phyloP scores from a whole-genome alignment of 2,888 invertebrate species.

The Gibbula magus region DNA sequence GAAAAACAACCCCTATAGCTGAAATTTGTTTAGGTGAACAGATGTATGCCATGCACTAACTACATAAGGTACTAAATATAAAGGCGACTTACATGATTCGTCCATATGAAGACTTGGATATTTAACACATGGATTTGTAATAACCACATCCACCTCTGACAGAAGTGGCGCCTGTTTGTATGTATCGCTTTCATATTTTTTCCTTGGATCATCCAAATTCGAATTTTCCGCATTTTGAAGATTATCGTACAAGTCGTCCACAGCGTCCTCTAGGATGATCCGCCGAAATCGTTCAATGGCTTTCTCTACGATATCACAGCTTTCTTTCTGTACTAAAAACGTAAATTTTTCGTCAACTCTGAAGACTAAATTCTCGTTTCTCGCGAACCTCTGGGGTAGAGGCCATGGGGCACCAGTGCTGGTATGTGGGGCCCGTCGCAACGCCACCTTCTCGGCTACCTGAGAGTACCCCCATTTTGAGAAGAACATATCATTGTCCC shows the following conservation, averaged over 20 bases:
- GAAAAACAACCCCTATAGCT: neutral
- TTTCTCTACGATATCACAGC: constrained; percentile 79
- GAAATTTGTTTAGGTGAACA: neutral
- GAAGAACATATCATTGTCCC: constrained; percentile 17
- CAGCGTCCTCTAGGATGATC: constrained; percentile 72
- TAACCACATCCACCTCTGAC: constrained; percentile 20
- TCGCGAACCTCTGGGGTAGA: constrained; percentile 77
- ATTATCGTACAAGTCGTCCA: constrained; percentile 46
- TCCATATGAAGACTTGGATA: constrained; percentile 49
- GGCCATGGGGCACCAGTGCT: constrained; percentile 82
- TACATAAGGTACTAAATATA: neutral
- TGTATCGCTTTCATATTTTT: constrained; percentile 13
- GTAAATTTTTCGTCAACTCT: constrained; percentile 34
- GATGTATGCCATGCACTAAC: neutral
- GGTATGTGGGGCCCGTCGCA: constrained; percentile 37
- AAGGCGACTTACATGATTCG: constrained; percentile 56
- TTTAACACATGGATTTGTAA: constrained; percentile 33
- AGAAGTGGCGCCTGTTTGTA: constrained; percentile 25
- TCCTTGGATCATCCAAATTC: neutral
- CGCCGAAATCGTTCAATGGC: constrained; percentile 78
- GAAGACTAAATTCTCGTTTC: constrained; percentile 33
- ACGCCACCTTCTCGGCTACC: neutral
- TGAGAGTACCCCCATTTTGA: neutral
- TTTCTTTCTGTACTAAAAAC: constrained; percentile 67
- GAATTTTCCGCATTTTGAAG: constrained; percentile 33